Evolutionary conservation across 2,797 vertebrate genomes (phyloP), one percentile per base, ranked within the genome.

Genomic region (Sebastes alutus): DNA sequence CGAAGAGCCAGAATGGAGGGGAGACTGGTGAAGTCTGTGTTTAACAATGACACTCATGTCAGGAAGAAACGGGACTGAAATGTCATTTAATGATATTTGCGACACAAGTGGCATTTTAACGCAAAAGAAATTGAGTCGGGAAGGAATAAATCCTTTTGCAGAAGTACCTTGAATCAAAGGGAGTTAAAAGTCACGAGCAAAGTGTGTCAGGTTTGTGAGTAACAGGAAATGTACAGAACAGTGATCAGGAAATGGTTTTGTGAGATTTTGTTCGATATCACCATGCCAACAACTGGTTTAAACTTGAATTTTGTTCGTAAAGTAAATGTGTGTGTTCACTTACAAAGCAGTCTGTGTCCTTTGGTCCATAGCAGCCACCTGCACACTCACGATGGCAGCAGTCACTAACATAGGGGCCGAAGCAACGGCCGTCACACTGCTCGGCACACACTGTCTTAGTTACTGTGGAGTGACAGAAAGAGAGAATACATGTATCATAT

Each of bases 311-410:
- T 58, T 65, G 63, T 35, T 38, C 68, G 30, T 32, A 46, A 65
- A 64, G 46, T 38, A 35, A 60, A 64, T 52, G 18, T 63, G 7
- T 67, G 55, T 68, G 75, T 77, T 52, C 52, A 97, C 98, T 12
- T 97, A 99, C 98, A 88, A 98, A 99, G 93, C 98, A 99, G 88
- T 99, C 98, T 0, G 98, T 99, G 94, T 99, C 98, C 90, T 99
- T 99, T 0, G 98, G 98, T 89, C 98, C 98, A 0, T 95, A 97
- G 90, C 98, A 99, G 88, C 98, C 98, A 75, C 98, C 98, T 10
- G 98, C 98, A 71, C 98, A 99, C 90, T 99, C 98, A 30, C 97
- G 96, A 90, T 99, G 98, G 94, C 98, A 99, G 94, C 98, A 99
- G 94, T 99, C 97, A 8, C 98, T 99, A 90, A 99, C 98, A 4